Evolutionary conservation across 2,113 vertebrate species (phyloP).

Genomic region (Ellobius talpinus): DNA sequence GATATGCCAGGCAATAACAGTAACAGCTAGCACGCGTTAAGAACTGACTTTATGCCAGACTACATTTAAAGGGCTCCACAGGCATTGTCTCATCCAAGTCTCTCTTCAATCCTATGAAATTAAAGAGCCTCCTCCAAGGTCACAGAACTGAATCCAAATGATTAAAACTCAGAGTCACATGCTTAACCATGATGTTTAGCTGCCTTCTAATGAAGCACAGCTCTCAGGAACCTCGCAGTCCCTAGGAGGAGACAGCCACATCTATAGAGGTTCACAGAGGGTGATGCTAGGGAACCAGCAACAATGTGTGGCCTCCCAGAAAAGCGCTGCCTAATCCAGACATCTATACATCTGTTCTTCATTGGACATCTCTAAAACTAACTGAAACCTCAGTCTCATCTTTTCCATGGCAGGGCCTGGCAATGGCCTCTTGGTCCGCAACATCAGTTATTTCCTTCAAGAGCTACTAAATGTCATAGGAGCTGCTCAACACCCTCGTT

Average conservation of each 20-base stretch:
- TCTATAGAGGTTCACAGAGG: not conserved
- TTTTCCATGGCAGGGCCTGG: not conserved
- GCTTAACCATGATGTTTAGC: not conserved
- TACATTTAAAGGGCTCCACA: not conserved
- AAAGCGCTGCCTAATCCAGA: not conserved
- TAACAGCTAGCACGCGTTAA: not conserved
- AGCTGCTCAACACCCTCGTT: not conserved
- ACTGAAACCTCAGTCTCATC: not conserved
- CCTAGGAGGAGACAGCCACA: not conserved
- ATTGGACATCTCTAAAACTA: not conserved
- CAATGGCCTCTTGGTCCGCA: not conserved
- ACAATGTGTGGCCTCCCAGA: not conserved
- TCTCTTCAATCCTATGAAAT: slow-evolving; percentile 14
- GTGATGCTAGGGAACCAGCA: not conserved
- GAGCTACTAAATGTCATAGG: not conserved
- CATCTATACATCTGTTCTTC: not conserved
- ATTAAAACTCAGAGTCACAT: not conserved
- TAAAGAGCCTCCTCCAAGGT: not conserved
- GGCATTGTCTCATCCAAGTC: slow-evolving; percentile 9
- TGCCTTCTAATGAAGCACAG: slow-evolving; percentile 2
- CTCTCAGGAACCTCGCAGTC: not conserved
- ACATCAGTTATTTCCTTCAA: not conserved
- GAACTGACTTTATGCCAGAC: not conserved
- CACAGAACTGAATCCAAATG: not conserved
- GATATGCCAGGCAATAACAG: not conserved